Base-by-base conservation (phyloP, 2,888 invertebrate genomes). In the Drosophila koepferae region DNA sequence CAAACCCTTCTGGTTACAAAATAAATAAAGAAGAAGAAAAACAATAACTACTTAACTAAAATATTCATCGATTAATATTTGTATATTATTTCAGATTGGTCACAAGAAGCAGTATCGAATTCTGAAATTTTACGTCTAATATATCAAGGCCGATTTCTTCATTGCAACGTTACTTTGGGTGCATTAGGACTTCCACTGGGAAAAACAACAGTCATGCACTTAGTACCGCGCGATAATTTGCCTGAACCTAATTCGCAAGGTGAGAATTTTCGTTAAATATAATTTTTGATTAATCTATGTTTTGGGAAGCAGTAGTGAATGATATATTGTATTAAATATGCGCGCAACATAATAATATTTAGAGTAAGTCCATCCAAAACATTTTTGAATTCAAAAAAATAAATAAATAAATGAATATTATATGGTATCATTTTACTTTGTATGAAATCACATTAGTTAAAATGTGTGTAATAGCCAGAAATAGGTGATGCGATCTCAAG, bases 131-230 rank as follows among this genome's bases (percentile, higher is more conserved):
- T 99, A 92, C 96, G 99, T 93, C 96, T 99, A 94, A 99, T 99
- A 94, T 99, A 99, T 95, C 99, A 99, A 95, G 99, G 99, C 88
- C 96, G 99, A 92, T 99, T 99, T 95, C 95, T 99, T 93, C 99
- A 99, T 95, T 99, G 99, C 95, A 99, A 99, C 94, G 99, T 99
- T 93, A 99, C 99, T 92, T 95, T 99, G 93, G 98, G 98, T 93
- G 99, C 99, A 91, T 96, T 99, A 92, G 98, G 99, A 92, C 96
- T 99, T 94, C 98, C 98, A 82, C 96, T 97, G 91, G 99, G 99
- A 90, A 99, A 98, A 94, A 99, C 99, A 92, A 99, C 99, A 93
- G 99, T 99, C 93, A 99, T 99, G 99, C 99, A 99, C 95, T 96
- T 99, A 92, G 99, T 99, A 94, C 99, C 99, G 89, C 96, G 99